Base-by-base conservation (phyloP, 2,888 invertebrate species). In the Ophion costatus region DNA sequence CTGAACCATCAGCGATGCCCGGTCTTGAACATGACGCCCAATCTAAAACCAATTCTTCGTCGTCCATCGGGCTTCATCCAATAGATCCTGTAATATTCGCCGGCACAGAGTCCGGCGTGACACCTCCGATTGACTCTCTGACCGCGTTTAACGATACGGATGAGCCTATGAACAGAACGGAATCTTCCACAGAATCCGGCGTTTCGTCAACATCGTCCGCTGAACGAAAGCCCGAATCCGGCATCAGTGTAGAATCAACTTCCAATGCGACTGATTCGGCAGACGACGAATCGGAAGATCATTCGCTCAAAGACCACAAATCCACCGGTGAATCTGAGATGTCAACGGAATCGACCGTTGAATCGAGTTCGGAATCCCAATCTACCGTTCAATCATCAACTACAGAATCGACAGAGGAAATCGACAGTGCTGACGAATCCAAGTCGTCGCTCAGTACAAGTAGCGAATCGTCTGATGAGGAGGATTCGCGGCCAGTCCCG, bases 331-430 rank as follows among this genome's bases (percentile, higher is more conserved):
- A 89, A 92, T 3, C 38, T 24, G 66, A 14, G 20, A 22, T 22
- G 4, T 5, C 38, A 38, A 45, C 87, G 11, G 87, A 93, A 84
- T 92, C 88, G 91, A 92, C 82, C 87, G 90, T n/a, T 87, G 89
- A 42, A 91, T 91, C 86, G 71, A 76, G 86, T 78, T 73, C 84
- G 69, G 85, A 91, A 82, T 89, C 88, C 17, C 90, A 90, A 80
- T 88, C 91, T 0, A 87, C 78, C n/a, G 75, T 87, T 14, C 90
- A 90, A 85, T 91, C 77, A 42, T 78, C 84, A 4, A 92, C 93
- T 3, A 92, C 94, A 86, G 89, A 91, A 83, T 93, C 94, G 9
- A 80, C 82, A 24, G 29, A 20, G 14, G 83, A 70, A 42, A 38
- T 63, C 17, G 74, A 61, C 59, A 71, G 74, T 22, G 57, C 77